phyloP scores from a whole-genome alignment of 2,797 vertebrate species.

The Miichthys miiuy region DNA sequence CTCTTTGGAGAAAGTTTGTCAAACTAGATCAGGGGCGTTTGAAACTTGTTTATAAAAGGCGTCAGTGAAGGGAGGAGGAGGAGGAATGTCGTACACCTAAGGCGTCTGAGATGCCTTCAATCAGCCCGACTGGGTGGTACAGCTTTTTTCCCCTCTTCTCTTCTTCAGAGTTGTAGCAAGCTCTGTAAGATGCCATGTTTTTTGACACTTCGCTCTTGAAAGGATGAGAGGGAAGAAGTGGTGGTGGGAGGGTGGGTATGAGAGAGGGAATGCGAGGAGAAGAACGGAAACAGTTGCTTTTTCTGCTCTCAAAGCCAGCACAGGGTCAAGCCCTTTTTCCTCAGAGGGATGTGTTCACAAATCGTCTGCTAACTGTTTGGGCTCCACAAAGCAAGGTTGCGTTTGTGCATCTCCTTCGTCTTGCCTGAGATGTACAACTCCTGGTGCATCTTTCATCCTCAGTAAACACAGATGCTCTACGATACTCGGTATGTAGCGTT shows the following conservation, averaged over 20 bases:
- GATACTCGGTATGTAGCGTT: constrained; percentile 51
- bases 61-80: constrained; percentile 78
- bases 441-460: constrained; percentile 66
- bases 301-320: constrained; percentile 50
- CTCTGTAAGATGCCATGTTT: constrained; percentile 83
- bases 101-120: constrained; percentile 82
- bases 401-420: constrained; percentile 68
- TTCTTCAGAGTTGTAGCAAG: constrained; percentile 74
- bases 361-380: constrained; percentile 69
- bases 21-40: constrained; percentile 86
- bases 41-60: constrained; percentile 86
- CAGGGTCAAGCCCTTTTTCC: constrained; percentile 70
- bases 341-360: constrained; percentile 63
- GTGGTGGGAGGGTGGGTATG: constrained; percentile 4
- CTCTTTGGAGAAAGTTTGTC: constrained; percentile 89
- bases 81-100: constrained; percentile 83
- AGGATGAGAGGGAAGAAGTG: constrained; percentile 57
- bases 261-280: constrained; percentile 50
- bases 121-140: constrained; percentile 81
- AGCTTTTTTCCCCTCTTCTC: constrained; percentile 70
- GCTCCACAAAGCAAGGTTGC: constrained; percentile 68
- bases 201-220: constrained; percentile 81
- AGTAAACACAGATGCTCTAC: constrained; percentile 75
- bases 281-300: constrained; percentile 63
- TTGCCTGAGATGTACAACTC: constrained; percentile 62